Evolutionary conservation across 2,797 vertebrate species (phyloP), one percentile per base, ranked within the genome.

Genomic region (Clarias pachynema): DNA sequence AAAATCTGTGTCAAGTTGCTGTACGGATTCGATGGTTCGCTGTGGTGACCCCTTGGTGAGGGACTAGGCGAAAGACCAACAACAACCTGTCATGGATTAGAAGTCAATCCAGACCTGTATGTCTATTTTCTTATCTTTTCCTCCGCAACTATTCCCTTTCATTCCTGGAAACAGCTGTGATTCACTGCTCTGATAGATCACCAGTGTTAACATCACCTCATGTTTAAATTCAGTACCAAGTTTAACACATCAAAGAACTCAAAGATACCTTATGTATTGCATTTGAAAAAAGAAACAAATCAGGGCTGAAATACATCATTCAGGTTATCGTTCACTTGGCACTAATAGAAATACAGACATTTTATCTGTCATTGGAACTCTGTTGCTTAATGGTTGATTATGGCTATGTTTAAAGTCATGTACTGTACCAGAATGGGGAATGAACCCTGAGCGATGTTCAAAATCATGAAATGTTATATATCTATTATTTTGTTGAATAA

Each of bases 351-450:
- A 29, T 29, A 9, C 29, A 34, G 70, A 29, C 49, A 34, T 73
- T 53, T 70, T 24, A 16, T 60, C 73, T 37, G 20, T 82, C 57
- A 77, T 20, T 56, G 49, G 79, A 66, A 44, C 2, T 59, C 20
- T 53, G n/a, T 86, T 82, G 20, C 72, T 29, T 65, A 77, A 82
- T 75, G 59, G 31, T 68, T 68, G 59, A 22, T 57, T 85, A 66
- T 81, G 85, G 53, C 85, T 77, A 34, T 16, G 44, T 15, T 66
- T 74, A 77, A n/a, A 66, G 66, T 20, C 77, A 62, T 63, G 34
- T 80, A 3, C 5, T 53, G n/a, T 80, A 3, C 5, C 29, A 56
- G 57, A 29, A 56, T 1, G 20, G 3, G 72, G 56, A 80, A 29
- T 31, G 14, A 5, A 62, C 20, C 29, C 56, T 29, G 9, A 78